Evolutionary conservation across 2,888 invertebrate genomes (phyloP).

Genomic region (Sphinx pinastri): DNA sequence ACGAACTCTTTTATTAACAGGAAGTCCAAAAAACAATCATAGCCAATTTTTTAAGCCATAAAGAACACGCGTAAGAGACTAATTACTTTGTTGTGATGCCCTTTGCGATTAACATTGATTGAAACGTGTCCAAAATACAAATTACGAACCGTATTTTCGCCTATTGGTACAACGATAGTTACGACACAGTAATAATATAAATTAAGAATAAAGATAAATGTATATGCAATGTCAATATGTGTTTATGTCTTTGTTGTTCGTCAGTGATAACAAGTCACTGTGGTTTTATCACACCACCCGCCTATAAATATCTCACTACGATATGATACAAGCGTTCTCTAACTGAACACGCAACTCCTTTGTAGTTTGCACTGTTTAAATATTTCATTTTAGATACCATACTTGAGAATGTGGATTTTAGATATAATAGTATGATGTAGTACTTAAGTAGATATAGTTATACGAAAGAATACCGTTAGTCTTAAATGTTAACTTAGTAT

Average conservation of each 20-base stretch:
- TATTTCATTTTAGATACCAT: neutral
- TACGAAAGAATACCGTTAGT: neutral
- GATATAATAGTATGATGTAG: neutral
- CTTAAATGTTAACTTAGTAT: neutral
- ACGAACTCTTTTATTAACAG: neutral
- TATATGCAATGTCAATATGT: conserved; percentile 42
- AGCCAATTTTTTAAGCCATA: neutral
- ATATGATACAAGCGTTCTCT: conserved; percentile 21
- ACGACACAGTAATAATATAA: conserved; percentile 43
- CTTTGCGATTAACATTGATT: conserved; percentile 7
- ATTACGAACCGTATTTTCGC: neutral
- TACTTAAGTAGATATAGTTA: no score
- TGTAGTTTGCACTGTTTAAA: conserved; percentile 11
- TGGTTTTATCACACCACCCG: conserved; percentile 61
- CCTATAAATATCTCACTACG: conserved; percentile 58
- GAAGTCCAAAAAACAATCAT: neutral
- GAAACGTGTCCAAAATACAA: conserved; percentile 14
- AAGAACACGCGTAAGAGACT: neutral
- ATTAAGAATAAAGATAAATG: conserved; percentile 53
- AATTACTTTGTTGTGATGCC: neutral
- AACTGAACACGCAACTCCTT: conserved; percentile 2
- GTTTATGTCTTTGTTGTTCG: conserved; percentile 70
- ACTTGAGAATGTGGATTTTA: neutral
- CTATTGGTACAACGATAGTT: conserved; percentile 44
- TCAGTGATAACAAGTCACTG: conserved; percentile 64